Conservation (phyloP, 2,797 vertebrate species). For the Rhynchonycteris naso region DNA sequence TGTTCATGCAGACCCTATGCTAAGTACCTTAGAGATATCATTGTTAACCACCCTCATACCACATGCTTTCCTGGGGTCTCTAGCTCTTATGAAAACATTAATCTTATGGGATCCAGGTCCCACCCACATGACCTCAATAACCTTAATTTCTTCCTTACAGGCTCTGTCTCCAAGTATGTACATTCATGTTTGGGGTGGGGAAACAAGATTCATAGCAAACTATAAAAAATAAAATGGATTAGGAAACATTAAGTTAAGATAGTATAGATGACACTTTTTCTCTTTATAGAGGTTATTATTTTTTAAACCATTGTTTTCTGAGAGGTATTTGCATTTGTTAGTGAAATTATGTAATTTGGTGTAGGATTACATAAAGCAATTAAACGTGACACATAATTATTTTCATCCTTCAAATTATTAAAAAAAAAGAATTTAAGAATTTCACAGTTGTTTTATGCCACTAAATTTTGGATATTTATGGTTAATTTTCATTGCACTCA, state of each 20-base stretch:
- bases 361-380: conserved; percentile 11
- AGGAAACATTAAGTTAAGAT: not conserved
- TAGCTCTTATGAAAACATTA: not conserved
- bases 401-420: conserved; percentile 6
- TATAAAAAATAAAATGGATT: not conserved
- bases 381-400: not conserved
- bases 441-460: not conserved
- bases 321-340: conserved; percentile 1
- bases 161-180: not conserved
- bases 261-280: not conserved
- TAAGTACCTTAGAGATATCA: not conserved
- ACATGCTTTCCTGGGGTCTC: not conserved
- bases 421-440: not conserved
- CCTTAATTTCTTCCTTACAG: not conserved
- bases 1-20: not conserved
- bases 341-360: not conserved
- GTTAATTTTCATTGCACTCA: not conserved
- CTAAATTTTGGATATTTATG: not conserved
- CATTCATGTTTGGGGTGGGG: not conserved
- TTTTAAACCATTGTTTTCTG: not conserved
- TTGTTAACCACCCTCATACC: not conserved
- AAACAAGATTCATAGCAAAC: not conserved
- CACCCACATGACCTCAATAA: not conserved
- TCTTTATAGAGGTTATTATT: not conserved
- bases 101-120: not conserved